A percentile compares a stretch with the other conserved stretches of the same genome.
phyloP scores from a whole-genome alignment of 2,797 vertebrate species.

The Neomorphus geoffroyi region DNA sequence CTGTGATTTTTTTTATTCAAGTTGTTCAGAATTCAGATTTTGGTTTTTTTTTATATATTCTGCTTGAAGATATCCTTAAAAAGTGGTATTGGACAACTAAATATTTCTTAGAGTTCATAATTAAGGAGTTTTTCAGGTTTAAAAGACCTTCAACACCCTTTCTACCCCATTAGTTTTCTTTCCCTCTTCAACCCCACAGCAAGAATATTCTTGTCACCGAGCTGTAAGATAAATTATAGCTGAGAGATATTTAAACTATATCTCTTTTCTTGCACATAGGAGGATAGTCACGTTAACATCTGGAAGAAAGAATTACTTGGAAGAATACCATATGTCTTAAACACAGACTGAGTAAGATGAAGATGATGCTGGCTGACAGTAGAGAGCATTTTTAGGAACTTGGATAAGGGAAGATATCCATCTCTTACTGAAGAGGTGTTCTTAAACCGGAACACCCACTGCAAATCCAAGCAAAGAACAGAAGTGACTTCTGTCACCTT shows the following conservation, averaged over 20 bases:
- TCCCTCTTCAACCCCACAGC: not conserved
- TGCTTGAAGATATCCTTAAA: not conserved
- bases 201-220: not conserved
- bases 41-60: not conserved
- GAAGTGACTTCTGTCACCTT: not conserved
- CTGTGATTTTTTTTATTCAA: not conserved
- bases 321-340: not conserved
- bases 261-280: not conserved
- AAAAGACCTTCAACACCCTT: not conserved
- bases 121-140: not conserved
- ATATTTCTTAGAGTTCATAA: not conserved
- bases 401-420: not conserved
- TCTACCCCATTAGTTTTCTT: not conserved
- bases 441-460: not conserved
- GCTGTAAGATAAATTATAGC: not conserved
- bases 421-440: not conserved
- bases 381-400: not conserved
- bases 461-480: not conserved
- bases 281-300: not conserved
- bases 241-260: not conserved
- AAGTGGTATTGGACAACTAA: not conserved
- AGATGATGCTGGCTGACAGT: not conserved
- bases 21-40: not conserved
- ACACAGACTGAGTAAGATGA: not conserved
- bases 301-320: not conserved